Base-by-base conservation (phyloP, 2,888 invertebrate genomes). In the Apoda limacodes region DNA sequence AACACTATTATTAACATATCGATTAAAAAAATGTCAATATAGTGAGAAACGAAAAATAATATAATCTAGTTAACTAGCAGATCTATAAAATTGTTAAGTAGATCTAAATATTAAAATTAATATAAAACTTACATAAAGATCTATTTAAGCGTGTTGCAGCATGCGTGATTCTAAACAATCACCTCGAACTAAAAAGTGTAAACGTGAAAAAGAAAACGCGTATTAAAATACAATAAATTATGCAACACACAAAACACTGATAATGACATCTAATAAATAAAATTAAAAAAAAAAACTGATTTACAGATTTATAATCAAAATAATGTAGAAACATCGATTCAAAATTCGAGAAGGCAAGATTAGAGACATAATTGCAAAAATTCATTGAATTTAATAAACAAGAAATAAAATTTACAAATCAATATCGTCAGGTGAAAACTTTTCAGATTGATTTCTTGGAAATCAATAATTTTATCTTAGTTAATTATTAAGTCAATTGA, bases 1-100 rank as follows among this genome's bases (percentile, higher is more conserved):
- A 24, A 15, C 14, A 20, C 25, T 7, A 25, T 12, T 33, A 17
- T 17, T n/a, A n/a, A n/a, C n/a, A n/a, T n/a, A n/a, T n/a, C n/a
- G n/a, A n/a, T n/a, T n/a, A n/a, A n/a, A n/a, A n/a, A 45, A 46
- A 46, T 48, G 43, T 45, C 45, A 42, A 42, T 46, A 9, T 13
- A n/a, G 9, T n/a, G 20, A 13, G n/a, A n/a, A n/a, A n/a, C 45
- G 38, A 38, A 49, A 50, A 53, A 52, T 61, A 51, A 61, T 60
- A 66, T 59, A 60, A 52, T 55, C 72, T 78, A 78, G 75, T 76
- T 75, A 52, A 55, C 72, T 78, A 78, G 75, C 78, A 76, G 70
- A 76, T 75, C 76, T 75, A 67, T 35, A 37, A 33, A 39, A 39
- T 17, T 7, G 17, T 39, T 31, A 39, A 43, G 45, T 46, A 44